phyloP scores from a whole-genome alignment of 2,113 vertebrate genomes.

The Pycnonotus jocosus region DNA sequence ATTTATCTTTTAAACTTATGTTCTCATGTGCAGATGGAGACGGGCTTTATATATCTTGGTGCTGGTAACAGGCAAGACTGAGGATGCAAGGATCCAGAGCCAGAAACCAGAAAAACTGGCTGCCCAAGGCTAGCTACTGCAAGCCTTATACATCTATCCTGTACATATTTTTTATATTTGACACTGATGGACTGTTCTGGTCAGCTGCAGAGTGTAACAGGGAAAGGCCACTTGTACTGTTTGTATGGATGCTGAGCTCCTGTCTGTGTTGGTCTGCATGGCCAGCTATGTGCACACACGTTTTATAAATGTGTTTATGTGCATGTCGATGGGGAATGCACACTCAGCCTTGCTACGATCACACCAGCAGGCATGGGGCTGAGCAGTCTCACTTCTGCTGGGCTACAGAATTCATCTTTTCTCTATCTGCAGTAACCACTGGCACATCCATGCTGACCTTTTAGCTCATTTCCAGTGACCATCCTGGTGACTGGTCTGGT shows the following conservation, averaged over 20 bases:
- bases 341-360: not conserved
- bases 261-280: not conserved
- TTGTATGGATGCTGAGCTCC: not conserved
- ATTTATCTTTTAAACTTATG: not conserved
- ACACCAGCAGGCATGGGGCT: not conserved
- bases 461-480: not conserved
- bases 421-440: not conserved
- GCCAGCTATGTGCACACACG: fast-evolving
- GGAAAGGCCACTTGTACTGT: not conserved
- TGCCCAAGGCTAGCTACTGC: not conserved
- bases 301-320: not conserved
- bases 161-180: not conserved
- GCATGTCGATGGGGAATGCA: not conserved
- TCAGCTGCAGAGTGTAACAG: not conserved
- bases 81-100: not conserved
- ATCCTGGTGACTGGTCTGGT: not conserved
- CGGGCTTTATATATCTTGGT: not conserved
- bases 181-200: not conserved
- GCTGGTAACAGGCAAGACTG: not conserved
- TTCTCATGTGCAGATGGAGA: not conserved
- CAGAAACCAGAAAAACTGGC: not conserved
- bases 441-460: not conserved
- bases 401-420: not conserved
- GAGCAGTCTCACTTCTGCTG: not conserved
- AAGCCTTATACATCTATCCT: not conserved